Evolutionary conservation across 1,140 invertebrate genomes (phyloP), one percentile per base, ranked within the genome.

Genomic region (Macrobrachium rosenbergii): DNA sequence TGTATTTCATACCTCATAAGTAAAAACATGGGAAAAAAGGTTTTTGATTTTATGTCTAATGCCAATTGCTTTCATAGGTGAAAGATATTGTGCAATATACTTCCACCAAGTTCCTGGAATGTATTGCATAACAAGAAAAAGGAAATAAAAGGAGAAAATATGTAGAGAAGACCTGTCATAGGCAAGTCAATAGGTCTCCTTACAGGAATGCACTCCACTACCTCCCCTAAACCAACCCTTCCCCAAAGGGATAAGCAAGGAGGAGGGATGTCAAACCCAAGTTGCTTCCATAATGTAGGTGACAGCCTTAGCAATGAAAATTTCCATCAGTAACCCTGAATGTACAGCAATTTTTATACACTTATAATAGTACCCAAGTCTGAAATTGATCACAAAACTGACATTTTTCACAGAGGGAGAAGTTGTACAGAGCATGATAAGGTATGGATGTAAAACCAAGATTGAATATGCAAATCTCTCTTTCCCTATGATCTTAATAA

Each of bases 191-290:
- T 63, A 81, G 60, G 83, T 84, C 83, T 84, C 64, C 67, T 62
- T 84, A 67, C 60, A 78, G 83, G 83, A 84, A 84, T 84, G 83
- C 83, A 84, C 75, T 84, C 83, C 76, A 77, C 83, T 58, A 75
- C 62, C 83, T 75, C 77, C 37, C 52, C 52, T 52, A 52, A 52
- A 45, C 75, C 73, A 58, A 37, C 83, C 73, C 43, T 23, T 52
- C 82, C 59, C 37, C 52, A 73, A n/a, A 19, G 59, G 62, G 45
- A 19, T 12, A 62, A 17, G 45, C 11, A 17, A 23, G 37, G 69
- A 62, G 75, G 77, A 77, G 62, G 62, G 73, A 77, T 84, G 75
- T 58, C 43, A 78, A 77, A 67, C 83, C 76, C 76, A 63, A 84
- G 83, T 77, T 84, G 83, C 83, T 84, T 84, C 83, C 75, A 78